A percentile compares a stretch with the other conserved stretches of the same genome.
Conservation (phyloP, 2,888 invertebrate genomes). For the Chrysomela aeneicollis region DNA sequence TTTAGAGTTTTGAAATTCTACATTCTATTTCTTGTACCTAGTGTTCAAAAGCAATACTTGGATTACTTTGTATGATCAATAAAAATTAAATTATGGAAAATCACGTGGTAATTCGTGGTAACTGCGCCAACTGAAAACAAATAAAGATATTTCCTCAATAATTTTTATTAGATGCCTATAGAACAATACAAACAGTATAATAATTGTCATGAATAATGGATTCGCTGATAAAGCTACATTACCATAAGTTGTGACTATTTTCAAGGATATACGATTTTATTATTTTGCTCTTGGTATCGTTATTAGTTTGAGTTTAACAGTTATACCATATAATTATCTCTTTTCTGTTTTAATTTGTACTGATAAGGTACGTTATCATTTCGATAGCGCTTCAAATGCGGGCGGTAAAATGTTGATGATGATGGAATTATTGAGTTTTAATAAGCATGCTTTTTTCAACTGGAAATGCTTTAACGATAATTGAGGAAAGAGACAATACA, state of each 20-base stretch:
- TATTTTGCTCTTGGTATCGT: slow-evolving; percentile 55
- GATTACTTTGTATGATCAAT: neutral
- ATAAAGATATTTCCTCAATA: slow-evolving; percentile 8
- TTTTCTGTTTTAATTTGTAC: slow-evolving; percentile 34
- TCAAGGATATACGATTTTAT: slow-evolving; percentile 29
- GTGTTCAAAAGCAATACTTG: too few relatives aligned
- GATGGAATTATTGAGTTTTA: slow-evolving; percentile 38
- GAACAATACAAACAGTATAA: slow-evolving; percentile 37
- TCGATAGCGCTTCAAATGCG: slow-evolving; percentile 36
- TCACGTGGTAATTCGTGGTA: neutral
- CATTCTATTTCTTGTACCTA: too few relatives aligned
- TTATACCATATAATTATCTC: slow-evolving; percentile 22
- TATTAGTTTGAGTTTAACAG: slow-evolving; percentile 48
- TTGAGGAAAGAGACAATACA: neutral
- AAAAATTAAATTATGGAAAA: neutral
- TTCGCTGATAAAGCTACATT: slow-evolving; percentile 34
- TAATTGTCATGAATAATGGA: slow-evolving; percentile 37
- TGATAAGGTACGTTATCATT: slow-evolving; percentile 37
- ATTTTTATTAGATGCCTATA: slow-evolving; percentile 17
- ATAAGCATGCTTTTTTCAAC: slow-evolving; percentile 15
- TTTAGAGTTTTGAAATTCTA: too few relatives aligned
- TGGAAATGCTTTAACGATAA: slow-evolving; percentile 2
- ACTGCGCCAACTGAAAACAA: neutral
- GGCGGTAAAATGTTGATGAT: slow-evolving; percentile 39
- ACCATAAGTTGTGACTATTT: slow-evolving; percentile 36